A percentile compares a stretch with the other conserved stretches of the same genome.
phyloP scores from a whole-genome alignment of 2,797 vertebrate species.

The Lithobates sylvaticus region DNA sequence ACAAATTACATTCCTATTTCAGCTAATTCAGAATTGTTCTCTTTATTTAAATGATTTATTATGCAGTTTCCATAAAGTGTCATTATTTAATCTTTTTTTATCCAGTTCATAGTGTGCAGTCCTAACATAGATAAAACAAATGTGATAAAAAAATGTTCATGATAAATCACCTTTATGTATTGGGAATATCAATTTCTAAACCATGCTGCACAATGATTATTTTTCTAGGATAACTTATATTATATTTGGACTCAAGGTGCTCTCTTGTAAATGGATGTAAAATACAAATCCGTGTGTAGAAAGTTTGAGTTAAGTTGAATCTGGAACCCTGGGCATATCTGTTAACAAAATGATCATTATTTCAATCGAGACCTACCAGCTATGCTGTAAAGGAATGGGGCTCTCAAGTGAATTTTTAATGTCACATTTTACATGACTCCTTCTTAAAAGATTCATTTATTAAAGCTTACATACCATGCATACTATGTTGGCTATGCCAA shows the following conservation, averaged over 20 bases:
- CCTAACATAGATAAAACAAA: conserved; percentile 17
- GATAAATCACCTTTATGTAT: conserved; percentile 22
- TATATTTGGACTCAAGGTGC: conserved; percentile 49
- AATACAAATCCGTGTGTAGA: background rate
- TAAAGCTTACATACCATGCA: conserved; percentile 56
- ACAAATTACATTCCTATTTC: background rate
- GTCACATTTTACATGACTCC: conserved; percentile 60
- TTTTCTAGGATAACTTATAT: conserved; percentile 26
- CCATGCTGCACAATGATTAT: conserved; percentile 38
- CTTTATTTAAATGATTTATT: conserved; percentile 1
- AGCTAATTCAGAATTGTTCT: background rate
- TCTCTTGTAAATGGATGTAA: conserved; percentile 30
- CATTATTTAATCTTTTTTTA: background rate
- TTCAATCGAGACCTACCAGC: conserved; percentile 49
- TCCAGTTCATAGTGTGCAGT: background rate
- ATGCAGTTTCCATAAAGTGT: background rate
- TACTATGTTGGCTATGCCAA: conserved; percentile 46
- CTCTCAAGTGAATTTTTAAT: conserved; percentile 57
- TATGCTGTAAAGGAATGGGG: background rate
- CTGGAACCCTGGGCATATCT: conserved; percentile 38
- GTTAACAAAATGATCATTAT: conserved; percentile 51
- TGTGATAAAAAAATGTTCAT: background rate
- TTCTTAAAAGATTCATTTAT: conserved; percentile 61
- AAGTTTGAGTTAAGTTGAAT: conserved; percentile 16
- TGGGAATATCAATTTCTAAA: conserved; percentile 34